Base-by-base conservation (phyloP, 2,888 invertebrate genomes). In the Petrophora chlorosata region DNA sequence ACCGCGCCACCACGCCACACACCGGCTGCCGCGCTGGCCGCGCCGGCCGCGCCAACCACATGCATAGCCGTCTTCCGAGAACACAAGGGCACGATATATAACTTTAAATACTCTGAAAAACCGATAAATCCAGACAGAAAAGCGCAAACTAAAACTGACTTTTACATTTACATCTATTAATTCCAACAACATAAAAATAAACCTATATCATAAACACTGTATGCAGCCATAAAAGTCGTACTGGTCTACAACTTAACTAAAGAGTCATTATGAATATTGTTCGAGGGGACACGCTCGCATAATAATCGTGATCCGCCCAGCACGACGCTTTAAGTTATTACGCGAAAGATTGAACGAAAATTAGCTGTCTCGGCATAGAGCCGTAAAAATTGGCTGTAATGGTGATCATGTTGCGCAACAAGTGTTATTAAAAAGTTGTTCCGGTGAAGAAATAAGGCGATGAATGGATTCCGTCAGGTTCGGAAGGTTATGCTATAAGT, bases 221-320 rank as follows among this genome's bases (percentile, higher is more conserved):
- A 67, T 65, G 63, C 38, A 56, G 57, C 65, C 53, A 70, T 78
- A 70, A 76, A 74, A 66, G 59, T 62, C 63, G 56, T 66, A 67
- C 63, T 63, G 67, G 62, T 59, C 63, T 68, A 69, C 68, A 63
- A 63, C 65, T 72, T 70, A 66, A 70, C 70, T 73, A 67, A 72
- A 67, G 57, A 55, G 61, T 57, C 53, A 57, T 65, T 57, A 82
- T 81, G 77, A 80, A 78, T 79, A 76, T 79, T 64, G 70, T 67
- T 68, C 65, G 67, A 74, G 69, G 65, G 67, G 67, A 74, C 33
- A 52, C 66, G 67, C 68, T 71, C 76, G 78, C 72, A 76, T 80
- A 76, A 77, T 80, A 78, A 84, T 77, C 78, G 73, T 79, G 82
- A 76, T 75, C 73, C 65, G 77, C 82, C 63, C 83, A 83, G 85